Conservation (phyloP, 2,113 vertebrate genomes). For the Hemibagrus wyckioides region DNA sequence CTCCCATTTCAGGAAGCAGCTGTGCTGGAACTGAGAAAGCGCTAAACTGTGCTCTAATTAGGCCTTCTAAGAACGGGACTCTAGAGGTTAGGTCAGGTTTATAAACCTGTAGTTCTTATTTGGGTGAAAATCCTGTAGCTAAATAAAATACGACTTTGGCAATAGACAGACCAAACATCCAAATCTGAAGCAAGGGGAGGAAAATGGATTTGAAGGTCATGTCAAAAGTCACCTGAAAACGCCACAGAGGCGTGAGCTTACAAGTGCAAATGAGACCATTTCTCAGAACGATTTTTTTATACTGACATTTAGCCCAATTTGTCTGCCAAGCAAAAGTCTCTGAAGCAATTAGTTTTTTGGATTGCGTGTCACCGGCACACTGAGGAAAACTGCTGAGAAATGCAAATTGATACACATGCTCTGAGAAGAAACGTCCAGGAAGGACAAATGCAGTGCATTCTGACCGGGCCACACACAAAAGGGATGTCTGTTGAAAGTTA, state of each 20-base stretch:
- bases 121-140: constrained; percentile 4
- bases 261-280: constrained; percentile 54
- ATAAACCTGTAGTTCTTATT: not conserved
- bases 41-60: not conserved
- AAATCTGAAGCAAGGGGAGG: not conserved
- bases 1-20: not conserved
- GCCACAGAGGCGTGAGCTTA: constrained; percentile 47
- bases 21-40: not conserved
- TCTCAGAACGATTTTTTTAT: constrained; percentile 60
- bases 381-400: constrained; percentile 25
- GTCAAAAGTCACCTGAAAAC: constrained; percentile 41
- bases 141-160: constrained; percentile 16
- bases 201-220: constrained; percentile 17
- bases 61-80: not conserved
- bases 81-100: not conserved
- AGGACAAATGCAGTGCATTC: not conserved
- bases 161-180: constrained; percentile 19
- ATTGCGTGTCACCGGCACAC: constrained; percentile 19
- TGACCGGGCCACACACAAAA: not conserved
- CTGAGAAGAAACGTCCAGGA: not conserved
- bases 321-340: constrained; percentile 36
- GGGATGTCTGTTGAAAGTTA: not conserved
- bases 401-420: constrained; percentile 15
- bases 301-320: constrained; percentile 51
- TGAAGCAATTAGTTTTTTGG: constrained; percentile 32